Evolutionary conservation across 2,888 invertebrate genomes (phyloP), one percentile per base, ranked within the genome.

Genomic region (Phengaris arion): DNA sequence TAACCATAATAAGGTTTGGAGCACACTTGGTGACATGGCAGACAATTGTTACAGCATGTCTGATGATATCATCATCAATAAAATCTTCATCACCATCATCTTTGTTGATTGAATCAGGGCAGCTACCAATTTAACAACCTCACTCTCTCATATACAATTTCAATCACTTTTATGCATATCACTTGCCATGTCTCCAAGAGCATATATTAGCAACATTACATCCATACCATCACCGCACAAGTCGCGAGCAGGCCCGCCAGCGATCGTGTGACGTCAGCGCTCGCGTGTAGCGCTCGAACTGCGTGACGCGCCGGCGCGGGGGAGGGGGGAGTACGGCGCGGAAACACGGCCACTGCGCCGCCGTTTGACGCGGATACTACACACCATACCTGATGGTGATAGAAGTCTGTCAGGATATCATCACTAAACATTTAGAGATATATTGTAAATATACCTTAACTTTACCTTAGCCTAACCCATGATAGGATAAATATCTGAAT

Each of bases 301-400:
- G 89, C 81, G 83, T 89, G 91, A 0, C 91, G 81, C 0, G 91
- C 90, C 55, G 91, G 91, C 12, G 88, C 88, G 48, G 90, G 90
- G 0, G 91, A 86, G 7, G 87, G 85, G 76, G 80, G 81, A 15
- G 85, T 82, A 6, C 84, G 79, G 72, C 86, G 83, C 7, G 80
- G 79, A 68, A 79, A 79, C 10, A 77, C 76, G 54, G 75, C 75
- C 54, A 75, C 75, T 9, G 78, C 78, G 55, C 87, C 76, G 5
- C 74, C 75, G 13, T 15, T 45, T 48, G 85, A 83, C 89, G 73
- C 15, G 45, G 85, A 83, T 89, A 90, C 80, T 69, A 90, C 87
- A 77, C 92, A 92, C 92, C 91, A 92, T 69, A 90, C 75, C 74
- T 74, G 22, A 8, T 4, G 12, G 9, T 2, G 12, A 48, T 15